Percentiles rank a stretch among this genome's conserved stretches.
Evolutionary conservation across 2,888 invertebrate genomes (phyloP).

Genomic region (Choreutis nemorana): DNA sequence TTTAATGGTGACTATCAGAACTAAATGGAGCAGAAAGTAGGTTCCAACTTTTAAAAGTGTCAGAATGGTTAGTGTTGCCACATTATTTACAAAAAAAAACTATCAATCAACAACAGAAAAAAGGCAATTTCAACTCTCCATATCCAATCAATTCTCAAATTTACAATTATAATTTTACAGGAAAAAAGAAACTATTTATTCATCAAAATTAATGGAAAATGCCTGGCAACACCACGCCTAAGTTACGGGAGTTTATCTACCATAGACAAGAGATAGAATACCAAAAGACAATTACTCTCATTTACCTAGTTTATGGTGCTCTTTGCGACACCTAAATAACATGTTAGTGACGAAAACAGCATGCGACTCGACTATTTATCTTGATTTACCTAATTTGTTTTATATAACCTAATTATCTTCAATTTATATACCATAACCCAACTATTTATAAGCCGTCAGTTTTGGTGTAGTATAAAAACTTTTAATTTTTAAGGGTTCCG

Average conservation of each 20-base stretch:
- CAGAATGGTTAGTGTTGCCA: conserved; percentile 13
- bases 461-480: conserved; percentile 30
- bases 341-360: conserved; percentile 57
- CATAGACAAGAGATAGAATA: conserved; percentile 15
- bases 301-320: too few species aligned
- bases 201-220: conserved; percentile 3
- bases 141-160: neutral
- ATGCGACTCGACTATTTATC: conserved; percentile 40
- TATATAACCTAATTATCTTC: too few species aligned
- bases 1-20: too few species aligned
- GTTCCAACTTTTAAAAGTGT: too few species aligned
- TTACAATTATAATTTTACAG: conserved; percentile 1
- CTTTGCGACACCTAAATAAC: conserved; percentile 29
- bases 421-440: conserved; percentile 59
- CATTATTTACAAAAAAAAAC: conserved; percentile 6
- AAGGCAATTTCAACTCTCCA: neutral
- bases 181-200: too few species aligned
- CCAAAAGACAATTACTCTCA: too few species aligned
- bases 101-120: too few species aligned
- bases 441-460: conserved; percentile 26
- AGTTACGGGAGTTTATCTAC: too few species aligned
- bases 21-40: too few species aligned
- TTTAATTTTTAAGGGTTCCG: too few species aligned
- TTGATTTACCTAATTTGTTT: conserved; percentile 33
- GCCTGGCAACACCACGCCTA: too few species aligned